Conservation (phyloP, 1,140 invertebrate genomes). For the Neelides sp. region DNA sequence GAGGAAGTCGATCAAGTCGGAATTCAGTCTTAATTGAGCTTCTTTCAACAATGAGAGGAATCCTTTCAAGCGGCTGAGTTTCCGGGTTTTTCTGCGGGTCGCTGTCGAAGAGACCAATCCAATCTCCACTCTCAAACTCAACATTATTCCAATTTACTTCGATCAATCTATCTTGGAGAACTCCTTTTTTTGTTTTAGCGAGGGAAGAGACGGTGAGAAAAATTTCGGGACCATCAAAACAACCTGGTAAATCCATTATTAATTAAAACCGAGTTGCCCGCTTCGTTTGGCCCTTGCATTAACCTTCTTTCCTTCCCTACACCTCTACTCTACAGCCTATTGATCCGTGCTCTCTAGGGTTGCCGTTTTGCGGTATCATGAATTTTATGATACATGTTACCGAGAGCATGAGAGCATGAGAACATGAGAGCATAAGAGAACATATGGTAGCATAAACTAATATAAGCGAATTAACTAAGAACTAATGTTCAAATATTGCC, state of each 20-base stretch:
- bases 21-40: conserved; percentile 27
- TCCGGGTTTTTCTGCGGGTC: conserved; percentile 27
- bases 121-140: conserved; percentile 29
- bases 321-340: background rate
- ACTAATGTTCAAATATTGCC: too few species aligned
- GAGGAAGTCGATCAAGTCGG: conserved; percentile 15
- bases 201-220: conserved; percentile 27
- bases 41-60: conserved; percentile 3
- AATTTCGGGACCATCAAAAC: conserved; percentile 19
- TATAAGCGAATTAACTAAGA: too few species aligned
- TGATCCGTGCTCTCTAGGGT: background rate
- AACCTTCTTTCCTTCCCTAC: too few species aligned
- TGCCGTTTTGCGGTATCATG: background rate
- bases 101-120: conserved; percentile 34
- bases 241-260: conserved; percentile 15
- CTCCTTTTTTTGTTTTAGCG: conserved; percentile 17
- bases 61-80: background rate
- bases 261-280: background rate
- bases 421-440: too few species aligned
- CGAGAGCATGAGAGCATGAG: too few species aligned
- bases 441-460: too few species aligned
- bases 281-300: too few species aligned
- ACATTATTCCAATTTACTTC: conserved; percentile 27
- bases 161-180: conserved; percentile 20
- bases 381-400: too few species aligned